Evolutionary conservation across 2,113 vertebrate species (phyloP).

Genomic region (Dasyornis broadbenti): DNA sequence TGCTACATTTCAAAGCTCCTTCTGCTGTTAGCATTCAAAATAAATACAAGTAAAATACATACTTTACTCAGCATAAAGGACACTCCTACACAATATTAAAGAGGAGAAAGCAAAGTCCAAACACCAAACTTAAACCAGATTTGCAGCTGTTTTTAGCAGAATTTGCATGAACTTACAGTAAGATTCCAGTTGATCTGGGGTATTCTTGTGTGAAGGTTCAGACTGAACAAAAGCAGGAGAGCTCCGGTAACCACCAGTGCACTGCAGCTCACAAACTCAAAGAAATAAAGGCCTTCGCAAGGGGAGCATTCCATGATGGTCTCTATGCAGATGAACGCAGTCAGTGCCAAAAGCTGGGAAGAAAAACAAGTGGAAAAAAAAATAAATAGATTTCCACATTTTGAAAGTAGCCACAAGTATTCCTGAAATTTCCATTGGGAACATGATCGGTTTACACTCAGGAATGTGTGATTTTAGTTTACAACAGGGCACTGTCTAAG

Average conservation of each 20-base stretch:
- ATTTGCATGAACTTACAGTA: slow-evolving; percentile 76
- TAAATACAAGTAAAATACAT: neutral
- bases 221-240: slow-evolving; percentile 89
- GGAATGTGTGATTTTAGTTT: slow-evolving; percentile 48
- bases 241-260: slow-evolving; percentile 90
- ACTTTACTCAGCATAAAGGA: neutral
- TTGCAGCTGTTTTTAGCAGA: neutral
- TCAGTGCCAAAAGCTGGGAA: slow-evolving; percentile 83
- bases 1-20: neutral
- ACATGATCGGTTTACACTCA: slow-evolving; percentile 13
- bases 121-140: neutral
- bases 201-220: slow-evolving; percentile 89
- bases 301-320: slow-evolving; percentile 94
- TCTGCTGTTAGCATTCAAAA: neutral
- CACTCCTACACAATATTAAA: neutral
- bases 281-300: slow-evolving; percentile 94
- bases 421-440: slow-evolving; percentile 58
- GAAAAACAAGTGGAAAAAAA: slow-evolving; percentile 56
- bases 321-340: slow-evolving; percentile 95
- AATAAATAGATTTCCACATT: slow-evolving; percentile 59
- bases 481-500: neutral
- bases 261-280: slow-evolving; percentile 98
- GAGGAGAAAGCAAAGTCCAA: neutral
- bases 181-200: slow-evolving; percentile 96
- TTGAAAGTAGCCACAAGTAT: slow-evolving; percentile 59